Percentiles rank a stretch among this genome's conserved stretches.
Evolutionary conservation across 2,888 invertebrate genomes (phyloP).

Genomic region (Yponomeuta cagnagella): DNA sequence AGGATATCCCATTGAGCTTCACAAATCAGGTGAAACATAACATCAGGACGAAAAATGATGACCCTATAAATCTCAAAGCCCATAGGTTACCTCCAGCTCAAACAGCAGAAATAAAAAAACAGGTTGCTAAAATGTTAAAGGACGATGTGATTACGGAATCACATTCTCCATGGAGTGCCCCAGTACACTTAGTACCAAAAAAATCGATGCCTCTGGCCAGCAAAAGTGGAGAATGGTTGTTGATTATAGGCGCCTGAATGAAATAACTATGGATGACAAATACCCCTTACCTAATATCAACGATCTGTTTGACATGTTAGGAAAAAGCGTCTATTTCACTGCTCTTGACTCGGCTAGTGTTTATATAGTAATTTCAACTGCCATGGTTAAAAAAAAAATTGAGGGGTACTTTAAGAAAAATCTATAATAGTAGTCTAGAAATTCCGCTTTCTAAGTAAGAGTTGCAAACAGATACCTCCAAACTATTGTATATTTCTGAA

Average conservation of each 20-base stretch:
- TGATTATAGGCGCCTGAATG: slow-evolving; percentile 41
- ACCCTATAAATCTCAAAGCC: slow-evolving; percentile 24
- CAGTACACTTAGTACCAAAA: slow-evolving; percentile 25
- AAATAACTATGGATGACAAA: slow-evolving; percentile 35
- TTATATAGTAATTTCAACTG: too few species aligned
- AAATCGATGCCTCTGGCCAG: slow-evolving; percentile 21
- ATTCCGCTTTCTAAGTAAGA: too few species aligned
- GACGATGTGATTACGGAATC: slow-evolving; percentile 22
- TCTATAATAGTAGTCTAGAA: too few species aligned
- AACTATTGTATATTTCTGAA: too few species aligned
- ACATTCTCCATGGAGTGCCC: slow-evolving; percentile 27
- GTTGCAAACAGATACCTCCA: too few species aligned
- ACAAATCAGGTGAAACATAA: slow-evolving; percentile 10
- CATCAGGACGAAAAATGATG: slow-evolving; percentile 20
- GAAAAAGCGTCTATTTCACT: slow-evolving; percentile 37
- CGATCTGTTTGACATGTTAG: slow-evolving; percentile 40
- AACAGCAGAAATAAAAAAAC: slow-evolving; percentile 22
- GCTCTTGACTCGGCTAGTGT: slow-evolving; percentile 38
- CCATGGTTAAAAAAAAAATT: too few species aligned
- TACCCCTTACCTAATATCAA: slow-evolving; percentile 40
- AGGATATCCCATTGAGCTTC: slow-evolving; percentile 10
- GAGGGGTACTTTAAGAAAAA: too few species aligned
- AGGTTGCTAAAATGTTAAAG: slow-evolving; percentile 23
- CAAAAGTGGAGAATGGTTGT: slow-evolving; percentile 30
- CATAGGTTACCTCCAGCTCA: slow-evolving; percentile 20